Percentiles rank a stretch among this genome's conserved stretches.
These are phyloP conservation scores for Cryptophagus acutangulus DNA, from an alignment of 2,888 invertebrate species.

Conservation along the genomic window DNA sequence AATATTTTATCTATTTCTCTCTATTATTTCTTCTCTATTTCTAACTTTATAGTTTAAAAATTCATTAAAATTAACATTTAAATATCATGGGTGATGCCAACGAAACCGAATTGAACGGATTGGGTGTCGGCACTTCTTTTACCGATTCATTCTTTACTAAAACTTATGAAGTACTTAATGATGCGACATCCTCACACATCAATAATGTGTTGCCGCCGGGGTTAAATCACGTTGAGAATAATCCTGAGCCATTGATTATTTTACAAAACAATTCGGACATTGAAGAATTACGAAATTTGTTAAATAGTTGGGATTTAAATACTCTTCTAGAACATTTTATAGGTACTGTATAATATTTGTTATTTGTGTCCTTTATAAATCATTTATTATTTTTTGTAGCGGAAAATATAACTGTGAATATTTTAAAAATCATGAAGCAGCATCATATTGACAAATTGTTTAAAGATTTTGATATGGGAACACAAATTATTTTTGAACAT, in stretches of 20 bases:
- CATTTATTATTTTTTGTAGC: no score
- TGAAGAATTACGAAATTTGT: neutral
- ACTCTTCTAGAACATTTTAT: conserved; percentile 8
- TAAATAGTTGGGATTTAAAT: conserved; percentile 8
- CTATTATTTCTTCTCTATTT: neutral
- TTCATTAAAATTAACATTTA: no score
- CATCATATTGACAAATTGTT: conserved; percentile 25
- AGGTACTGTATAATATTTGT: conserved; percentile 6
- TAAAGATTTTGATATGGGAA: conserved; percentile 22
- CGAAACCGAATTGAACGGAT: conserved; percentile 1
- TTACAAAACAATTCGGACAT: neutral
- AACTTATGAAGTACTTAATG: neutral
- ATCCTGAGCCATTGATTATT: neutral
- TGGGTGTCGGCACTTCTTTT: conserved; percentile 1
- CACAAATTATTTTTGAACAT: conserved; percentile 27
- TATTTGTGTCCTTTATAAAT: no score
- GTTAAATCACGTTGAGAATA: neutral
- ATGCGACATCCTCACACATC: neutral
- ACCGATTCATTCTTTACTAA: conserved; percentile 1
- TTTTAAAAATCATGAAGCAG: conserved; percentile 19
- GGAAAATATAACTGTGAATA: conserved; percentile 12
- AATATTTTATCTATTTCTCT: conserved; percentile 4
- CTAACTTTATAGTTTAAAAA: neutral
- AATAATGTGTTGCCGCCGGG: neutral
- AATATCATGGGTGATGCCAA: neutral